These are phyloP conservation scores for Megaleporinus macrocephalus DNA, from an alignment of 2,113 vertebrate genomes.

Conservation along the genomic window DNA sequence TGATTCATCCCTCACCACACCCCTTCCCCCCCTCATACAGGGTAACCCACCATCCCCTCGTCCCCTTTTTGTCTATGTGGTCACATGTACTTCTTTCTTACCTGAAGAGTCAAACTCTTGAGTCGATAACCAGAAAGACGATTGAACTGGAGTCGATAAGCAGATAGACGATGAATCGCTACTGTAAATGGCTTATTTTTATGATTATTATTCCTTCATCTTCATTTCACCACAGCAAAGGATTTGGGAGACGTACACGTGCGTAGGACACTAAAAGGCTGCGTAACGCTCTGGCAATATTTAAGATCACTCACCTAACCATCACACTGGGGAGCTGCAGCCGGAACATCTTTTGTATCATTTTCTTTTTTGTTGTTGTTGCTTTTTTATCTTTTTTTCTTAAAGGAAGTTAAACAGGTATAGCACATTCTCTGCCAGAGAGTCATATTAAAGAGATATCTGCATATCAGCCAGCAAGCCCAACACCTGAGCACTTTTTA, in stretches of 20 bases:
- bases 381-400: slow-evolving; percentile 50
- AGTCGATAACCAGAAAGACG: not conserved
- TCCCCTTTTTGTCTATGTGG: slow-evolving; percentile 45
- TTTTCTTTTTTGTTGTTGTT: slow-evolving; percentile 49
- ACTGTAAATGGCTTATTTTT: slow-evolving; percentile 81
- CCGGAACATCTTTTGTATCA: slow-evolving; percentile 57
- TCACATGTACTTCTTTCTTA: slow-evolving; percentile 52
- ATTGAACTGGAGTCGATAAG: slow-evolving; percentile 48
- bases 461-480: slow-evolving; percentile 85
- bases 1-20: slow-evolving; percentile 74
- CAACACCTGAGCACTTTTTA: slow-evolving; percentile 83
- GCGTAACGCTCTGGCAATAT: slow-evolving; percentile 78
- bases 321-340: slow-evolving; percentile 64
- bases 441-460: slow-evolving; percentile 53
- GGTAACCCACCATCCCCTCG: slow-evolving; percentile 47
- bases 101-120: slow-evolving; percentile 46
- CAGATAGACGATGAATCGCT: slow-evolving; percentile 76
- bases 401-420: slow-evolving; percentile 61
- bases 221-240: slow-evolving; percentile 54
- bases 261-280: slow-evolving; percentile 57
- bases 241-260: not conserved
- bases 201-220: slow-evolving; percentile 36
- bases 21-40: slow-evolving; percentile 28
- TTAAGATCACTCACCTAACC: slow-evolving; percentile 59
- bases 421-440: slow-evolving; percentile 57